Evolutionary conservation across 1,140 invertebrate genomes (phyloP).

Genomic region (Tribolium castaneum): DNA sequence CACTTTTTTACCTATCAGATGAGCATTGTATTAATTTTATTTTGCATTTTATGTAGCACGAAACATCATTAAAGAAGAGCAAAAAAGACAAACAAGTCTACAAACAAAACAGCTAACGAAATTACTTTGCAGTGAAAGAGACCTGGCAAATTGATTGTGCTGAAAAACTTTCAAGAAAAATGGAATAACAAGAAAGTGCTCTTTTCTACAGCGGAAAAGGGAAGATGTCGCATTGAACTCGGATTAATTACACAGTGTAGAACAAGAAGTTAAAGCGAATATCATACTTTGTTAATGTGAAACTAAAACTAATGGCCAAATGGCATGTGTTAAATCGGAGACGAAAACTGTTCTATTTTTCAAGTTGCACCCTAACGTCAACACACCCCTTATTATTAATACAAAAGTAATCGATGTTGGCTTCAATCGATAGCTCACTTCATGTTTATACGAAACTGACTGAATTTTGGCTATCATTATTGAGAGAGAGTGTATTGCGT

Average conservation of each 20-base stretch:
- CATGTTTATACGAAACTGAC: not conserved
- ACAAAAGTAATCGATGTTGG: constrained; percentile 24
- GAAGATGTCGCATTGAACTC: not conserved
- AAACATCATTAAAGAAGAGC: not conserved
- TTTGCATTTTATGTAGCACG: not conserved
- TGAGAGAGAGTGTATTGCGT: not conserved
- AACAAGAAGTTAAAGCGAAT: not conserved
- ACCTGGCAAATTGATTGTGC: not conserved
- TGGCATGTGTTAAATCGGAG: not conserved
- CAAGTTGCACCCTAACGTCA: constrained; percentile 6
- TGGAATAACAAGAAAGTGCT: not conserved
- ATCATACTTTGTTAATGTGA: not conserved
- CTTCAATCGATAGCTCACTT: constrained; percentile 15
- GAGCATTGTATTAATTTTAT: not conserved
- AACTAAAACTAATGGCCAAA: no score
- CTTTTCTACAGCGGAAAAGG: not conserved
- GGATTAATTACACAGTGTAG: not conserved
- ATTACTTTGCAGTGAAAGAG: not conserved
- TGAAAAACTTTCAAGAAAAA: not conserved
- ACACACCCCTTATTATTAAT: constrained; percentile 35
- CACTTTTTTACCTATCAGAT: not conserved
- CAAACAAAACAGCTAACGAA: not conserved
- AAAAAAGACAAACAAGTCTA: not conserved
- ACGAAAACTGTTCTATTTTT: constrained; percentile 6
- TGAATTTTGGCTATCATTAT: not conserved